These are phyloP conservation scores for Polyodon spathula DNA, from an alignment of 2,113 vertebrate species.

Conservation along the genomic window DNA sequence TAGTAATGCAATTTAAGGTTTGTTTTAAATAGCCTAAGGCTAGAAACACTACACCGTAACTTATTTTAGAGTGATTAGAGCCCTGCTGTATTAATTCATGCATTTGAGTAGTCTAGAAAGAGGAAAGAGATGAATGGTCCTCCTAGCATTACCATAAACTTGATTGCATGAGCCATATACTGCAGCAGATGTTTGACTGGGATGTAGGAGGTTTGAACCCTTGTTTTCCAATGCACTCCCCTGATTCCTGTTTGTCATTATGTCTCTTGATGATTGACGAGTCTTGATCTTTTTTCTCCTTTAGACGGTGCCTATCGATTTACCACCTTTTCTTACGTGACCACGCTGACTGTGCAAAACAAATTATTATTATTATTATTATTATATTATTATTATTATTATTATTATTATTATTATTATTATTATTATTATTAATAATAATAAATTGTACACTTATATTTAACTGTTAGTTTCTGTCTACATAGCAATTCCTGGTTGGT, in stretches of 20 bases:
- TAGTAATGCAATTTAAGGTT: constrained; percentile 35
- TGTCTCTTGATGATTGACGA: constrained; percentile 6
- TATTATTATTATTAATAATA: too few species aligned
- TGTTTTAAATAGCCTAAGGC: constrained; percentile 29
- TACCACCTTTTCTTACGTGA: constrained; percentile 18
- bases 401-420: too few species aligned
- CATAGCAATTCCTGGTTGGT: too few species aligned
- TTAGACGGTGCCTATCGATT: constrained; percentile 35
- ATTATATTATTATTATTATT: neutral
- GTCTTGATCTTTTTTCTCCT: constrained; percentile 7
- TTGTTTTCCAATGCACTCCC: neutral
- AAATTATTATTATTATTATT: neutral
- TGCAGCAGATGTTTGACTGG: neutral
- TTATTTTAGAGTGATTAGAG: constrained; percentile 31
- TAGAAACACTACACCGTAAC: constrained; percentile 3
- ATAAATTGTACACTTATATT: too few species aligned
- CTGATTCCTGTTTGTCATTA: neutral
- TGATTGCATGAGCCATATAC: neutral
- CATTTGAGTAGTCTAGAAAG: constrained; percentile 13
- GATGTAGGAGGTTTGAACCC: constrained; percentile 6
- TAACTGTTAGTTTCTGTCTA: too few species aligned
- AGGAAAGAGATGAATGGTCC: constrained; percentile 12
- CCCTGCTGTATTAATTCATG: constrained; percentile 25
- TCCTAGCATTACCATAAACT: constrained; percentile 7
- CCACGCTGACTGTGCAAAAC: constrained; percentile 24